Evolutionary conservation across 2,113 vertebrate species (phyloP).

Genomic region (Chlorodrepanis virens): DNA sequence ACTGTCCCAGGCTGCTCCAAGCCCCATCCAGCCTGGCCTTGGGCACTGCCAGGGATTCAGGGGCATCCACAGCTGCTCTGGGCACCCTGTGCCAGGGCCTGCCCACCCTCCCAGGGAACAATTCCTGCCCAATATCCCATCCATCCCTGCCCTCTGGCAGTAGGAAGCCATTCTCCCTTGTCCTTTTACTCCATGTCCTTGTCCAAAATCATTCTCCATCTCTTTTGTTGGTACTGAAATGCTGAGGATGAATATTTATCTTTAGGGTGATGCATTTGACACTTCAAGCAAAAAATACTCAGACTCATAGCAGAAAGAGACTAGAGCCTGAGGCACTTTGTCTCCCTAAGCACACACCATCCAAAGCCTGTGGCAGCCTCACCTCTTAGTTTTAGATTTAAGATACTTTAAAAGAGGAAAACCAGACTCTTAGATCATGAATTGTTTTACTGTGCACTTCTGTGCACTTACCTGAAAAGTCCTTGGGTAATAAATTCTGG

Average conservation of each 20-base stretch:
- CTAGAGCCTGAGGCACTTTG: neutral
- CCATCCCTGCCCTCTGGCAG: accelerated
- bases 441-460: neutral
- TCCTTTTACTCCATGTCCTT: neutral
- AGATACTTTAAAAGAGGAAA: neutral
- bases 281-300: neutral
- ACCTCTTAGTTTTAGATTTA: neutral
- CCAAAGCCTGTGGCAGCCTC: neutral
- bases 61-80: neutral
- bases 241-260: neutral
- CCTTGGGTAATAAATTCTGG: neutral
- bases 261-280: neutral
- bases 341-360: neutral
- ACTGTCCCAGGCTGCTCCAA: accelerated
- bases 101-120: accelerated
- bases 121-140: neutral
- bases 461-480: neutral
- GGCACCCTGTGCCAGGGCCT: neutral
- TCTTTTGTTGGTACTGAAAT: neutral
- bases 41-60: neutral
- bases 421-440: neutral
- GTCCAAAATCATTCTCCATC: neutral
- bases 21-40: neutral
- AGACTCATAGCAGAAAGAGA: neutral
- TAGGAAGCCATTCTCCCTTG: neutral